These are phyloP conservation scores for Caenorhabditis remanei DNA, from an alignment of 1,140 invertebrate species.

Conservation along the genomic window DNA sequence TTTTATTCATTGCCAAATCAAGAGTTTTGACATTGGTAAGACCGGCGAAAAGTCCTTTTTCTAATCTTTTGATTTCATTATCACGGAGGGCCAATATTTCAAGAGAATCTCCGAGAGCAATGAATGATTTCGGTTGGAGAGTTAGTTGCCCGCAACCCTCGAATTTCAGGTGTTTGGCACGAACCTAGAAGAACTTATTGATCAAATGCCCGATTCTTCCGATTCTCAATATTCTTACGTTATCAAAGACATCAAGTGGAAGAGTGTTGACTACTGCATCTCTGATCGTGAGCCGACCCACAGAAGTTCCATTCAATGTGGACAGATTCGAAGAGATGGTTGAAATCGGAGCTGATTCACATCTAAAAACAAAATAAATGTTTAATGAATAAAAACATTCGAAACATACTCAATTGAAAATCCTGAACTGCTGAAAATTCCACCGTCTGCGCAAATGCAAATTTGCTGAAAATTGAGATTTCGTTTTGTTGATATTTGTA, in stretches of 20 bases:
- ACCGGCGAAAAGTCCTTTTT: background rate
- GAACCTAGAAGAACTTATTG: background rate
- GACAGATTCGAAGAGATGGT: background rate
- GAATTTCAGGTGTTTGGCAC: conserved; percentile 15
- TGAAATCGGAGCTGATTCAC: conserved; percentile 6
- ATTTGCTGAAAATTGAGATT: background rate
- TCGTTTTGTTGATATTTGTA: background rate
- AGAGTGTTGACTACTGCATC: background rate
- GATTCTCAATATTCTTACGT: background rate
- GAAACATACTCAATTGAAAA: background rate
- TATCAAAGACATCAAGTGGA: background rate
- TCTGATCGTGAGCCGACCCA: conserved; percentile 9
- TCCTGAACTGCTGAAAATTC: conserved; percentile 20
- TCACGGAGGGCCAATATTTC: conserved; percentile 11
- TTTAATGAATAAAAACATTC: too few relatives aligned
- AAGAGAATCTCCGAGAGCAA: background rate
- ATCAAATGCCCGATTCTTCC: too few relatives aligned
- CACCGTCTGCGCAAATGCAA: conserved; percentile 8
- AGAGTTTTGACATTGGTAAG: background rate
- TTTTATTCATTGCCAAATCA: conserved; percentile 26
- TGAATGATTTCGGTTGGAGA: conserved; percentile 12
- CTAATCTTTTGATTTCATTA: background rate
- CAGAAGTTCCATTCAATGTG: conserved; percentile 20
- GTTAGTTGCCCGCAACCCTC: background rate
- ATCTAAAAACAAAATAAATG: background rate